Evolutionary conservation across 2,888 invertebrate genomes (phyloP), one percentile per base, ranked within the genome.

Genomic region (Metellina segmentata): DNA sequence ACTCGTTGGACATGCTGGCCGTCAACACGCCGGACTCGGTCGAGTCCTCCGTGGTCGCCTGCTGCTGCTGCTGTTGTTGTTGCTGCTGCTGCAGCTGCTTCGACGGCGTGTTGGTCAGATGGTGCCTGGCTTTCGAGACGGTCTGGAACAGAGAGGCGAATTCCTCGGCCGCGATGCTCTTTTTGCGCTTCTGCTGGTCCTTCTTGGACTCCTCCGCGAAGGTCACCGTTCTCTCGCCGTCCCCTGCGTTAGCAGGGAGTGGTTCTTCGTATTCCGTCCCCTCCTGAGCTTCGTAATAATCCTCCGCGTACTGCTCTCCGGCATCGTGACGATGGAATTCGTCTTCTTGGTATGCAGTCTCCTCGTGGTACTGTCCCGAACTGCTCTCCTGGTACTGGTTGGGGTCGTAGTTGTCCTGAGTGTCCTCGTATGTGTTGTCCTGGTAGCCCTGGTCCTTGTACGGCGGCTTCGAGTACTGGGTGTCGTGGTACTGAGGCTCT

Each of bases 111-210:
- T 69, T 71, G n/a, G 83, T 48, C 34, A 61, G 81, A 53, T 91
- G 78, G 61, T 85, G 81, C 61, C 97, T 97, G 0, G 96, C 96
- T 93, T 97, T 97, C 34, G 97, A 97, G 2, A 97, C 96, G 0
- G 97, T 97, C 7, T 97, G 96, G 95, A 97, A 97, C 78, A 97
- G 85, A 34, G 93, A 93, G 71, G 88, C 88, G 61, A 93, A 92
- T 61, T 91, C 91, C 48, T 89, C 91, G 6, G 88, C 52, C 16
- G 83, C 82, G 49, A 92, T 85, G 75, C 91, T 92, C 74, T 92
- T 85, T 70, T 89, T 92, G 13, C 89, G 72, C 20, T 75, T 20
- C 70, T 87, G 53, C 20, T 88, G 53, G 9, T 11, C n/a, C 11
- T 20, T 9, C 19, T 69, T 69, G 2, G 89, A 61, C 19, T 85